Evolutionary conservation across 53 echinoderm and acorn worm species (phyloP).

Genomic region (Echinarachnius parma): DNA sequence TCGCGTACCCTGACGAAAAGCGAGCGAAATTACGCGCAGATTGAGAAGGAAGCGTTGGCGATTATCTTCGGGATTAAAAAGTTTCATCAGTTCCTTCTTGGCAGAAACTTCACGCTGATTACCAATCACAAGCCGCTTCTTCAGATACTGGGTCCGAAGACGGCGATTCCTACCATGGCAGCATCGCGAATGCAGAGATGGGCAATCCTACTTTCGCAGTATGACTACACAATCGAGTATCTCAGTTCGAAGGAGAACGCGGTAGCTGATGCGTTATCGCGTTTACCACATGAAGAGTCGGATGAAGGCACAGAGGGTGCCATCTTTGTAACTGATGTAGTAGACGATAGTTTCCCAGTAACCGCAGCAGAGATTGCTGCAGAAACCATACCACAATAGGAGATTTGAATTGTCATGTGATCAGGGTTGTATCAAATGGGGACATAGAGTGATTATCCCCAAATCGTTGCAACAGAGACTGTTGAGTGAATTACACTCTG

Average conservation of each 20-base stretch:
- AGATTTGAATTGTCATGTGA: too few species aligned
- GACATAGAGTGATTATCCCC: too few species aligned
- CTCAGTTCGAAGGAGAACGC: too few species aligned
- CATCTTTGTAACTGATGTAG: constrained; percentile 31
- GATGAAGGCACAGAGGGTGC: constrained; percentile 1
- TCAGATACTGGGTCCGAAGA: constrained; percentile 42
- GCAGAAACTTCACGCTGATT: constrained; percentile 38
- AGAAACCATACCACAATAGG: too few species aligned
- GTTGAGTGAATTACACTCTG: too few species aligned
- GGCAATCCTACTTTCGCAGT: constrained; percentile 36
- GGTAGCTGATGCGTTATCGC: too few species aligned
- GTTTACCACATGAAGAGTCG: too few species aligned
- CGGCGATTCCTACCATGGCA: constrained; percentile 32
- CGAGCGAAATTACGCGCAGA: constrained; percentile 62
- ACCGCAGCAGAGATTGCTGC: constrained; percentile 52
- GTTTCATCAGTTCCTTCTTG: constrained; percentile 56
- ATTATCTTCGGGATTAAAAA: constrained; percentile 54
- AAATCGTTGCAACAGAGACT: too few species aligned
- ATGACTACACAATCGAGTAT: constrained; percentile 50
- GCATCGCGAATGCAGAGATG: constrained; percentile 50
- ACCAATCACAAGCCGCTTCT: constrained; percentile 48
- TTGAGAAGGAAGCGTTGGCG: constrained; percentile 55
- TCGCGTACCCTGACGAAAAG: constrained; percentile 43
- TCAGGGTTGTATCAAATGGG: too few species aligned
- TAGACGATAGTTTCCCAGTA: constrained; percentile 57